Conservation (phyloP, 2,113 vertebrate genomes). For the Aegotheles bennettii region DNA sequence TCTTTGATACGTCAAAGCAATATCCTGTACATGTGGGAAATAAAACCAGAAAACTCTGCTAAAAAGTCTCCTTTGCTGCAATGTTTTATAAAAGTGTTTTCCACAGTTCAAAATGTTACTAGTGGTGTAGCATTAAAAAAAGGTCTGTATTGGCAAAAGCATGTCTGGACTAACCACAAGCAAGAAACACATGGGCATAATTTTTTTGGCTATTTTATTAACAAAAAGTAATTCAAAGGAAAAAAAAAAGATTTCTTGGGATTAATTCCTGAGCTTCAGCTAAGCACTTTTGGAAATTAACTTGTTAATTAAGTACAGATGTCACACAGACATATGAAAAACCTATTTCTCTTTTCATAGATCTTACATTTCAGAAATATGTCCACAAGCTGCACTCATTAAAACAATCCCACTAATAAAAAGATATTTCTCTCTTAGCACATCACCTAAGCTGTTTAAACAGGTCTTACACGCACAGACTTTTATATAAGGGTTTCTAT, state of each 20-base stretch:
- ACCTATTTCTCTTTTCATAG: background rate
- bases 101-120: background rate
- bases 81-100: constrained; percentile 8
- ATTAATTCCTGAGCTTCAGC: constrained; percentile 41
- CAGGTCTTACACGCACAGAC: background rate
- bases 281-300: background rate
- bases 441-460: background rate
- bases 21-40: constrained; percentile 31
- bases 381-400: background rate
- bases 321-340: background rate
- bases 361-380: background rate
- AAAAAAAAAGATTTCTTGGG: background rate
- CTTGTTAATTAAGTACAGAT: constrained; percentile 1
- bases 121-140: background rate
- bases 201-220: background rate
- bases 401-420: background rate
- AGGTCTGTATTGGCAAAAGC: background rate
- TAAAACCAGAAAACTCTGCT: background rate
- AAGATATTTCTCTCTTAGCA: background rate
- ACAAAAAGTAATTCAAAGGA: constrained; percentile 34
- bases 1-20: constrained; percentile 60
- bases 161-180: background rate
- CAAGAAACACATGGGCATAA: background rate
- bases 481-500: background rate
- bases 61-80: background rate